These are phyloP conservation scores for Loriculus beryllinus DNA, from an alignment of 2,797 vertebrate genomes.

Conservation along the genomic window DNA sequence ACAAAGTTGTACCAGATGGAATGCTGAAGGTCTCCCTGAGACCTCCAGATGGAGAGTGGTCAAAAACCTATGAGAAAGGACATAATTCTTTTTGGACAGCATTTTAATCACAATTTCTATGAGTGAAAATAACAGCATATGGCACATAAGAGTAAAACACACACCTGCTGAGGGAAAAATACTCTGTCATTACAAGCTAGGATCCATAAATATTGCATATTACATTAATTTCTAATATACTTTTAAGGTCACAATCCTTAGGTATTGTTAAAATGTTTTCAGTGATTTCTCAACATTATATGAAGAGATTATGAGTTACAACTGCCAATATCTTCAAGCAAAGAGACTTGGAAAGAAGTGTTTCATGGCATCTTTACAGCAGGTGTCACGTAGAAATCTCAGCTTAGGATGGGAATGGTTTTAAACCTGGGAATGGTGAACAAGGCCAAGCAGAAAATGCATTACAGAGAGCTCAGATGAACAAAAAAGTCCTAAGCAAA, in stretches of 20 bases:
- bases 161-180: neutral
- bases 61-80: neutral
- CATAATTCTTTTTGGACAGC: neutral
- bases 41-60: neutral
- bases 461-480: neutral
- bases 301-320: neutral
- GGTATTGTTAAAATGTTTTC: neutral
- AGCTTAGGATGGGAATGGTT: neutral
- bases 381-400: neutral
- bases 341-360: neutral
- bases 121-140: neutral
- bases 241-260: neutral
- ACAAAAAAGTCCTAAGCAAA: neutral
- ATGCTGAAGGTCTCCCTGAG: neutral
- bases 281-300: neutral
- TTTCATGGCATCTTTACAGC: neutral
- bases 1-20: neutral
- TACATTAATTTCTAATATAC: neutral
- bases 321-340: neutral
- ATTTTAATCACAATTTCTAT: slow-evolving; percentile 6
- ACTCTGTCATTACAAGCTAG: neutral
- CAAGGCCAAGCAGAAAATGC: neutral
- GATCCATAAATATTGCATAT: neutral
- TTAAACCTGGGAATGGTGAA: neutral
- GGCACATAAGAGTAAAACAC: neutral